Evolutionary conservation across 2,888 invertebrate species (phyloP).

Genomic region (Dastarcus helophoroides): DNA sequence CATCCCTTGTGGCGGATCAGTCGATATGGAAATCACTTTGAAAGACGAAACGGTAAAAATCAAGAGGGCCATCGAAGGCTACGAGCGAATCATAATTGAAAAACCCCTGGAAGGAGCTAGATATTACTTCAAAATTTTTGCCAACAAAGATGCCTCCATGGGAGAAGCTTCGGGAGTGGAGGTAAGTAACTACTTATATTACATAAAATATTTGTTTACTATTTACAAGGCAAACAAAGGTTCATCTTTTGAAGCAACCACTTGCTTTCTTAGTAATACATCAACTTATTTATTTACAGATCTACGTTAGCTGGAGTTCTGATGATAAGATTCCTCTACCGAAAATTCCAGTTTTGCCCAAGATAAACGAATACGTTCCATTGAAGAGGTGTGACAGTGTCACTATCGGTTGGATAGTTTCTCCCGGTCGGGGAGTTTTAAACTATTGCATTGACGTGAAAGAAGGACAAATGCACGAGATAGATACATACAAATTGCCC

Average conservation of each 20-base stretch:
- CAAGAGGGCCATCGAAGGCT: conserved; percentile 37
- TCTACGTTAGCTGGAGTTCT: conserved; percentile 39
- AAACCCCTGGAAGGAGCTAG: conserved; percentile 36
- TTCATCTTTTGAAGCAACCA: conserved; percentile 1
- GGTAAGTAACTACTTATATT: conserved; percentile 23
- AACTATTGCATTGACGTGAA: conserved; percentile 36
- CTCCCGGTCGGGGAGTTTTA: conserved; percentile 35
- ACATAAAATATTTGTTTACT: not conserved
- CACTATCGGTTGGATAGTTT: conserved; percentile 46
- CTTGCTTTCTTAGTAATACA: not conserved
- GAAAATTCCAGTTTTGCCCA: conserved; percentile 41
- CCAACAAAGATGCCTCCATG: conserved; percentile 41
- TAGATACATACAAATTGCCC: conserved; percentile 27
- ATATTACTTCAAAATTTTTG: conserved; percentile 41
- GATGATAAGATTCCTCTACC: conserved; percentile 39
- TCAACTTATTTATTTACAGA: conserved; percentile 24
- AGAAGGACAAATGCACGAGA: conserved; percentile 28
- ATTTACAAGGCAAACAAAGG: too few relatives aligned
- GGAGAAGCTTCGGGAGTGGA: conserved; percentile 41
- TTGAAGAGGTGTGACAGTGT: conserved; percentile 41
- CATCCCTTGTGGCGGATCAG: conserved; percentile 45
- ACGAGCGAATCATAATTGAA: conserved; percentile 35
- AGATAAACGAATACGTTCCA: conserved; percentile 41
- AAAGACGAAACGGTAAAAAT: conserved; percentile 32
- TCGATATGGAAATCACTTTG: conserved; percentile 38